Percentiles rank a stretch among this genome's conserved stretches.
Conservation (phyloP, 1,140 invertebrate species). For the Probaryconus sp. region DNA sequence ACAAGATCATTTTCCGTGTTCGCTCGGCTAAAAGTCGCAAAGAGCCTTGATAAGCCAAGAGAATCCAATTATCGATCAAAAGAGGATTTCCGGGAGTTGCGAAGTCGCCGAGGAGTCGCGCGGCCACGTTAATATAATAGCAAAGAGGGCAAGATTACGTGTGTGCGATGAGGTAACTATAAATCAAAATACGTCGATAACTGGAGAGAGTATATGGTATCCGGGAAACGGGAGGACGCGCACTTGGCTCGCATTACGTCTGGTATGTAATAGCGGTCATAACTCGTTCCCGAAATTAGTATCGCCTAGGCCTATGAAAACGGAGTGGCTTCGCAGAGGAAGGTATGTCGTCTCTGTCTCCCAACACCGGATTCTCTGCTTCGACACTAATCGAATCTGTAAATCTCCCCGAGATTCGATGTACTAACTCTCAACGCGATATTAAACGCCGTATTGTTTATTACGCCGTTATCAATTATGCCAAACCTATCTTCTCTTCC, state of each 20-base stretch:
- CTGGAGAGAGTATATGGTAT: slow-evolving; percentile 27
- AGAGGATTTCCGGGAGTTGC: slow-evolving; percentile 50
- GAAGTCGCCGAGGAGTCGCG: slow-evolving; percentile 3
- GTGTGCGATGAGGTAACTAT: no score
- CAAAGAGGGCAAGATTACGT: no score
- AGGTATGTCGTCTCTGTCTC: slow-evolving; percentile 51
- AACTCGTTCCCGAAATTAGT: slow-evolving; percentile 72
- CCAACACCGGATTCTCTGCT: slow-evolving; percentile 55
- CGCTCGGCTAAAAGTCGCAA: slow-evolving; percentile 53
- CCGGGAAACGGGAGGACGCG: slow-evolving; percentile 7
- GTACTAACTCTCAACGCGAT: slow-evolving; percentile 13
- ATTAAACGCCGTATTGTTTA: slow-evolving; percentile 54
- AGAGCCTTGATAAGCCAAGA: slow-evolving; percentile 37
- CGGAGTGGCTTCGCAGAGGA: slow-evolving; percentile 21
- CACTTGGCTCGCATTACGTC: slow-evolving; percentile 39
- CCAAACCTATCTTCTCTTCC: background rate
- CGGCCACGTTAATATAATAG: no score
- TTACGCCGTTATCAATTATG: slow-evolving; percentile 35
- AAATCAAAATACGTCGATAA: slow-evolving; percentile 72
- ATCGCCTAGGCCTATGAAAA: slow-evolving; percentile 69
- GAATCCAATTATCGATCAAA: slow-evolving; percentile 60
- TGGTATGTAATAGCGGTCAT: slow-evolving; percentile 66
- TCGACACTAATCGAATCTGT: slow-evolving; percentile 72
- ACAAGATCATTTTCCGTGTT: slow-evolving; percentile 57
- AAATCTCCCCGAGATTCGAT: slow-evolving; percentile 65